phyloP scores from a whole-genome alignment of 2,113 vertebrate species.

The Rattus rattus region DNA sequence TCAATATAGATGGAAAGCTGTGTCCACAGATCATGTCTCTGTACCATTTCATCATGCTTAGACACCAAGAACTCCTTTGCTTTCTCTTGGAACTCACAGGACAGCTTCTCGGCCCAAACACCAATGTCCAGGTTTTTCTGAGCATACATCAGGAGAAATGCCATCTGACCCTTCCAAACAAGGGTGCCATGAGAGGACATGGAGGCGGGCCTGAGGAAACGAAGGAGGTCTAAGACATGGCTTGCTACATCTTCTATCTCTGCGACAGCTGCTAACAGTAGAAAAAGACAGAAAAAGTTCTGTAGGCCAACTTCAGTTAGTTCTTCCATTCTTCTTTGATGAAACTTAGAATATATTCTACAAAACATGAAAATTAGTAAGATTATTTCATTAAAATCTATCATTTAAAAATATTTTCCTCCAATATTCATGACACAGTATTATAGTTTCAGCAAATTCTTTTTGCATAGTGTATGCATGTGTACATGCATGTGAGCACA shows the following conservation, averaged over 20 bases:
- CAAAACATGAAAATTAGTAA: slow-evolving; percentile 58
- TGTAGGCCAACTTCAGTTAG: slow-evolving; percentile 94
- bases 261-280: slow-evolving; percentile 89
- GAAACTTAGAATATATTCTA: slow-evolving; percentile 98
- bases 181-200: slow-evolving; percentile 87
- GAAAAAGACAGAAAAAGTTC: slow-evolving; percentile 95
- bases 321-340: slow-evolving; percentile 95
- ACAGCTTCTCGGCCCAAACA: slow-evolving; percentile 90
- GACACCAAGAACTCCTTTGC: slow-evolving; percentile 95
- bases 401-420: slow-evolving; percentile 22
- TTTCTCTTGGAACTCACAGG: slow-evolving; percentile 90
- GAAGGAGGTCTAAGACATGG: slow-evolving; percentile 91
- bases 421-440: slow-evolving; percentile 3
- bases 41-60: slow-evolving; percentile 90
- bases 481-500: neutral
- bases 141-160: slow-evolving; percentile 93
- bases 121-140: slow-evolving; percentile 93
- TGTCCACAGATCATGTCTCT: slow-evolving; percentile 93
- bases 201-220: slow-evolving; percentile 87
- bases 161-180: slow-evolving; percentile 94
- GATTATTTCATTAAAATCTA: slow-evolving; percentile 31
- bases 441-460: neutral
- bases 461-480: neutral
- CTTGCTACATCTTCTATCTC: slow-evolving; percentile 93
- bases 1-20: slow-evolving; percentile 94